These are phyloP conservation scores for Carassius auratus DNA, from an alignment of 2,113 vertebrate genomes.

Conservation along the genomic window DNA sequence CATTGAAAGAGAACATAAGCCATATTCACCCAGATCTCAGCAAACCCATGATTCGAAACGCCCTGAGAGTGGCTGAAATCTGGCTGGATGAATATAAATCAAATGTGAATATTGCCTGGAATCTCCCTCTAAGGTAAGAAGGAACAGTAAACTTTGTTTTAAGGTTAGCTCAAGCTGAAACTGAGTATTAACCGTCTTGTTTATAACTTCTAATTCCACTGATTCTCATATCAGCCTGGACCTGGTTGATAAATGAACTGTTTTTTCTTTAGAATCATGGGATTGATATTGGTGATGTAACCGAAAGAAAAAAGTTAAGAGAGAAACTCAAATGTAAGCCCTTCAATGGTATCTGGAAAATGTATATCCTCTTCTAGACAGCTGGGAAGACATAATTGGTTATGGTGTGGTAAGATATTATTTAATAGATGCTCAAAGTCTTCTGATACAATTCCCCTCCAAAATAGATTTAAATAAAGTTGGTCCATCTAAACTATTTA, in stretches of 20 bases:
- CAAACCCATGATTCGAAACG: constrained; percentile 67
- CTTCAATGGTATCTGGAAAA: constrained; percentile 94
- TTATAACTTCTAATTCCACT: neutral
- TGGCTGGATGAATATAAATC: constrained; percentile 83
- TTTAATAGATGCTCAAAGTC: constrained; percentile 7
- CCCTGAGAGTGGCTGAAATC: constrained; percentile 77
- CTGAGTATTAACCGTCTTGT: neutral
- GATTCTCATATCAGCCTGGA: neutral
- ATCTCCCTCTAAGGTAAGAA: constrained; percentile 72
- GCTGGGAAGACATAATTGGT: constrained; percentile 50
- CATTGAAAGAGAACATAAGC: constrained; percentile 76
- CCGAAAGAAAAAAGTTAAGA: constrained; percentile 85
- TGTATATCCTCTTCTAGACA: constrained; percentile 83
- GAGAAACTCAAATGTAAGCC: constrained; percentile 90
- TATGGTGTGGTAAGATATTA: constrained; percentile 61
- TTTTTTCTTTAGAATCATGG: constrained; percentile 81
- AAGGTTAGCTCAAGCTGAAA: constrained; percentile 57
- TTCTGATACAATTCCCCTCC: too few species aligned
- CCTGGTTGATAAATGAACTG: neutral
- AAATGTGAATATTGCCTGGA: constrained; percentile 80
- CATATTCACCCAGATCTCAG: constrained; percentile 72
- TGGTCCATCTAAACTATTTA: neutral
- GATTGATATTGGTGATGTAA: constrained; percentile 91
- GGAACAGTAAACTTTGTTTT: neutral
- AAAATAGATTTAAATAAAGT: neutral